phyloP scores from a whole-genome alignment of 2,797 vertebrate genomes.

The Phataginus tricuspis region DNA sequence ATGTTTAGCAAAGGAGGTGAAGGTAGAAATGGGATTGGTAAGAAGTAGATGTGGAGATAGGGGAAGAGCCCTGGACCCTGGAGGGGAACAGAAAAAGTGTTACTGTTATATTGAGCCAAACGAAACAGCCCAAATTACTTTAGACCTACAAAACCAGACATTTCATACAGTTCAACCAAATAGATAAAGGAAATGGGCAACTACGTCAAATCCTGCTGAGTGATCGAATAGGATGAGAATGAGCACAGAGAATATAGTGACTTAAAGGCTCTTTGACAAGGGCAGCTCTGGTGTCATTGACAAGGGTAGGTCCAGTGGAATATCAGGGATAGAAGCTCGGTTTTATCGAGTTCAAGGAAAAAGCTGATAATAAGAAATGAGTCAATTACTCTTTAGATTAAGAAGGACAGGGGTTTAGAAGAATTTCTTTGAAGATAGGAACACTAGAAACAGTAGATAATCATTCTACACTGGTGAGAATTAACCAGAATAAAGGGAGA shows the following conservation, averaged over 20 bases:
- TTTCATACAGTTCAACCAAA: not conserved
- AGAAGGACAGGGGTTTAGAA: not conserved
- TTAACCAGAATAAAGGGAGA: not conserved
- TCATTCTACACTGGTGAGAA: not conserved
- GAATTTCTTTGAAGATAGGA: conserved; percentile 25
- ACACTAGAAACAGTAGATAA: not conserved
- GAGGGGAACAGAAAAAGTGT: not conserved
- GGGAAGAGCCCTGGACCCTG: not conserved
- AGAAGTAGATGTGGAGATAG: not conserved
- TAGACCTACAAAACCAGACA: not conserved
- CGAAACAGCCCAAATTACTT: not conserved
- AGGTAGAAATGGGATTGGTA: not conserved
- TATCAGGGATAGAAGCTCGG: not conserved
- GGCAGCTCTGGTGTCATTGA: not conserved
- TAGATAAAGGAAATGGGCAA: not conserved
- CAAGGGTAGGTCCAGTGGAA: not conserved
- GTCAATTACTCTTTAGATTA: not conserved
- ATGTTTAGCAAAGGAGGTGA: not conserved
- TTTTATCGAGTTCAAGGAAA: not conserved
- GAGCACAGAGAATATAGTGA: not conserved
- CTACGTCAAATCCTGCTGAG: not conserved
- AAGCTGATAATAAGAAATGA: not conserved
- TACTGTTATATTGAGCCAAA: conserved; percentile 1
- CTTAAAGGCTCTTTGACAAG: not conserved
- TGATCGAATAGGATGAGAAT: not conserved